Conservation (phyloP, 1,140 invertebrate genomes). For the Frieseomelitta varia region DNA sequence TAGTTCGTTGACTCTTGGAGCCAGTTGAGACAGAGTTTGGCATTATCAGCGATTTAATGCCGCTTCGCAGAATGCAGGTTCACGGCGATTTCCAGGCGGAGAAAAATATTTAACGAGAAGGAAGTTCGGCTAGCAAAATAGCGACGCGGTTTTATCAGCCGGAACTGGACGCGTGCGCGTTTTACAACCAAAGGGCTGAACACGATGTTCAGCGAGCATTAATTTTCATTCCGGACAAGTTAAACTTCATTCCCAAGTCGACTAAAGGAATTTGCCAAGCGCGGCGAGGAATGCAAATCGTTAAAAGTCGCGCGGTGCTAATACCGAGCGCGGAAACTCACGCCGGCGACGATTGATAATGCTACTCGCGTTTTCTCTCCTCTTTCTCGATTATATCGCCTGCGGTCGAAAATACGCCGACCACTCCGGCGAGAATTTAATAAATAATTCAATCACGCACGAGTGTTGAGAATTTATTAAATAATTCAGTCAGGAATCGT, state of each 20-base stretch:
- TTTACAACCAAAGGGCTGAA: not conserved
- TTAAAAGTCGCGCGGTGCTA: constrained; percentile 60
- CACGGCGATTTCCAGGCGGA: not conserved
- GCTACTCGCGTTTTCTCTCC: not conserved
- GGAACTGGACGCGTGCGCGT: not conserved
- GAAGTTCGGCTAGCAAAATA: not conserved
- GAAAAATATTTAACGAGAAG: constrained; percentile 31
- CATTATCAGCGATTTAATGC: not conserved
- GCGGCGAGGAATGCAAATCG: constrained; percentile 61
- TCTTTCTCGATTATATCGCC: not conserved
- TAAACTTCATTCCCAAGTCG: constrained; percentile 2
- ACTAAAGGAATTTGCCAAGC: not conserved
- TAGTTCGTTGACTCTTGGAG: not conserved
- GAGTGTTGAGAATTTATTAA: too few species aligned
- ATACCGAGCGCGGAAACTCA: constrained; percentile 54
- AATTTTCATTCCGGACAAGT: constrained; percentile 13
- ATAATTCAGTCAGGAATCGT: too few species aligned
- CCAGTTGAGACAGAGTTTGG: not conserved
- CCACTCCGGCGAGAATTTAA: too few species aligned
- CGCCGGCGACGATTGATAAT: not conserved
- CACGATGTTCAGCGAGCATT: not conserved
- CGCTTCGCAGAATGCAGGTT: too few species aligned
- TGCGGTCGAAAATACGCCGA: too few species aligned
- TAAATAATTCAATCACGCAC: too few species aligned
- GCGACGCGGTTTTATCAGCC: not conserved